Conservation (phyloP, 2,888 invertebrate genomes). For the Xylota sylvarum region DNA sequence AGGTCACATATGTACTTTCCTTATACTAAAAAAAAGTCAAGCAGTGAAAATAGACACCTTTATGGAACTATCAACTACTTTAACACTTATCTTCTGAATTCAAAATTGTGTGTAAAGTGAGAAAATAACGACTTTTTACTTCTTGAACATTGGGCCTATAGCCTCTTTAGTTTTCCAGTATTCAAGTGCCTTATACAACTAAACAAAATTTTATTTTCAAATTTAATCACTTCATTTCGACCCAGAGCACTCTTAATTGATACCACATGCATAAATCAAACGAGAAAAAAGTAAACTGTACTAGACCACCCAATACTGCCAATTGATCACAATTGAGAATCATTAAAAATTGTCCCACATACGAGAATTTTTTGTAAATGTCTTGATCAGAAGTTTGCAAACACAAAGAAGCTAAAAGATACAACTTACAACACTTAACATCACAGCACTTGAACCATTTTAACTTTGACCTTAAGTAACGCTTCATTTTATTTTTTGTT, state of each 20-base stretch:
- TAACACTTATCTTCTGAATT: no score
- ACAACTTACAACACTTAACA: conserved; percentile 65
- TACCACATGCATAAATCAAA: conserved; percentile 22
- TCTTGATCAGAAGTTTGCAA: not conserved
- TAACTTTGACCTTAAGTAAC: conserved; percentile 67
- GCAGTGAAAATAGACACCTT: no score
- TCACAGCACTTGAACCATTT: conserved; percentile 69
- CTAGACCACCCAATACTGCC: conserved; percentile 7
- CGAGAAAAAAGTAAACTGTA: not conserved
- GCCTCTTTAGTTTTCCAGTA: no score
- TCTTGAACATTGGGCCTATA: no score
- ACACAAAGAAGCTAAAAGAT: not conserved
- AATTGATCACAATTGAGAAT: conserved; percentile 28
- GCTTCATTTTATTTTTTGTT: conserved; percentile 45
- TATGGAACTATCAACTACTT: no score
- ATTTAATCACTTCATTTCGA: not conserved
- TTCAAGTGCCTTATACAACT: no score
- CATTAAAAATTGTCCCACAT: conserved; percentile 29
- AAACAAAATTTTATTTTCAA: no score
- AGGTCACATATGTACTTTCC: no score
- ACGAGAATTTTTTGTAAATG: not conserved
- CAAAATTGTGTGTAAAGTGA: no score
- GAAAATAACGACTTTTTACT: no score
- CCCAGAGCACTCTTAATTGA: not conserved
- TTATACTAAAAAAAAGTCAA: no score